phyloP scores from a whole-genome alignment of 2,113 vertebrate species.

The Chloropsis cyanopogon region DNA sequence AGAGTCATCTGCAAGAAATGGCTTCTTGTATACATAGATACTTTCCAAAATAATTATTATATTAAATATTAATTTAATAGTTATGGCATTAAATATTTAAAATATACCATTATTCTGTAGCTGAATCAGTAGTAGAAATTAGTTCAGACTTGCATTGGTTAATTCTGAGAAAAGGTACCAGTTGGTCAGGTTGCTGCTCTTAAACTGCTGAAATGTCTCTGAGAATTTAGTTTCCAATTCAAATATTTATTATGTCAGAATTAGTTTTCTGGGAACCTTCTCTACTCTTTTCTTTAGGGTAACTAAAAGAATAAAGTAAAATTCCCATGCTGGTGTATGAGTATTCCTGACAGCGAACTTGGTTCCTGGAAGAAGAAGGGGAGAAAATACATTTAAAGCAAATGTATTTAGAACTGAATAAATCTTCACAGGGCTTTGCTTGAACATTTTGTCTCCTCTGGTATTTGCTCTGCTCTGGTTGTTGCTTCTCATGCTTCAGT shows the following conservation, averaged over 20 bases:
- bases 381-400: slow-evolving; percentile 42
- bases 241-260: slow-evolving; percentile 31
- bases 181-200: background rate
- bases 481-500: background rate
- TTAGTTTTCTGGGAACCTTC: slow-evolving; percentile 30
- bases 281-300: background rate
- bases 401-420: slow-evolving; percentile 42
- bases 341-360: slow-evolving; percentile 19
- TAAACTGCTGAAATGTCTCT: background rate
- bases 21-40: background rate
- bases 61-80: background rate
- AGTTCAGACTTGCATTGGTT: background rate
- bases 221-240: background rate
- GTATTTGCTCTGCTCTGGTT: background rate
- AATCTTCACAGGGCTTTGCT: background rate
- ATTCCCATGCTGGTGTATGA: background rate
- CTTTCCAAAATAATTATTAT: background rate
- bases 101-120: background rate
- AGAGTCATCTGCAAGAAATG: background rate
- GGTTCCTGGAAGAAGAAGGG: slow-evolving; percentile 42
- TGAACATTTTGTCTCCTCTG: slow-evolving; percentile 8
- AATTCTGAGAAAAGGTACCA: background rate
- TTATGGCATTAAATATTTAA: background rate
- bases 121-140: background rate
- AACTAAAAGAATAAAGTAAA: slow-evolving; percentile 26